Evolutionary conservation across 2,797 vertebrate species (phyloP), one percentile per base, ranked within the genome.

Genomic region (Crypturellus tataupa): DNA sequence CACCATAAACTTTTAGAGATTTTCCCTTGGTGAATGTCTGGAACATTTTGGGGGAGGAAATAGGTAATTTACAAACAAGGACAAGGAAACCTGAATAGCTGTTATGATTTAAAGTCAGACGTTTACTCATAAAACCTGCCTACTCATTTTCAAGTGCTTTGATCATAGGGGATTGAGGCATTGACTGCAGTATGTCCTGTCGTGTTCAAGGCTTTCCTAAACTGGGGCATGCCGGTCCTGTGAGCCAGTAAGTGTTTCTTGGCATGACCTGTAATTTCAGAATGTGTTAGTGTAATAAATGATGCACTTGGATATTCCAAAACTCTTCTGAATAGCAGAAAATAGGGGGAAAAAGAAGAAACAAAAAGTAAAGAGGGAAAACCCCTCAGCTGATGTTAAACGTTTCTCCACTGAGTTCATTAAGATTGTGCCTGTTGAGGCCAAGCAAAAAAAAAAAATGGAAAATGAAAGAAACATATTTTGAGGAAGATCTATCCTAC

Each of bases 111-210:
- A 87, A 94, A 92, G 3, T 58, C 31, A 39, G 70, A 60, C 65
- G 80, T 90, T 95, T 95, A 65, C 72, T 92, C 87, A 89, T 89
- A 92, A 94, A 95, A 93, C 87, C 87, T 95, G 71, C 63, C 71
- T 91, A 49, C 89, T 93, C 44, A 2, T 51, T 91, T 93, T 65
- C 83, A 85, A 80, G 60, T 71, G 14, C 80, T 93, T 93, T 89
- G 86, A 89, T 93, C 86, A 60, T 25, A 37, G 70, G 79, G 75
- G 58, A 65, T 25, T 47, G 76, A 63, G 58, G 70, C 69, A 58
- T 23, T 93, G 82, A 25, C 77, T 92, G 70, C 47, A 42, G 11
- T 8, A 7, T 65, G 58, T 31, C 72, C 47, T 59, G 4, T 33
- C 70, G 80, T 55, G 13, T 0, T 60, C 79, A 81, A 67, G 73